Conservation (phyloP, 2,113 vertebrate genomes). For the Thalassoma bifasciatum region DNA sequence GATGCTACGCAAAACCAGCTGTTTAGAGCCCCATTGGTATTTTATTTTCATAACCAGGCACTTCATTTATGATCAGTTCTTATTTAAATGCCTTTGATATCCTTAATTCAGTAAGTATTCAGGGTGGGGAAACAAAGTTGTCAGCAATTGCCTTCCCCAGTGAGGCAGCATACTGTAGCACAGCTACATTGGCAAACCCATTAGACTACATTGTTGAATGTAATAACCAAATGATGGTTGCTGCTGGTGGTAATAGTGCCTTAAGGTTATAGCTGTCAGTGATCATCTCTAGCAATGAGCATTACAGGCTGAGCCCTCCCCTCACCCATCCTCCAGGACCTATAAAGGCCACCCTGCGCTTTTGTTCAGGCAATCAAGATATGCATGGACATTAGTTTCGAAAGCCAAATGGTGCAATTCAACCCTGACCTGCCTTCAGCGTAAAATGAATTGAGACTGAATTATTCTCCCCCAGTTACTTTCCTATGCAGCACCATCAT, state of each 20-base stretch:
- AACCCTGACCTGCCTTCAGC: conserved; percentile 81
- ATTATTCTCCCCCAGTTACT: conserved; percentile 80
- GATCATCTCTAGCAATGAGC: conserved; percentile 81
- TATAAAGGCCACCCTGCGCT: conserved; percentile 81
- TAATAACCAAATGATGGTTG: conserved; percentile 78
- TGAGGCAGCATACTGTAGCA: conserved; percentile 41
- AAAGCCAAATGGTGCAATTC: conserved; percentile 84
- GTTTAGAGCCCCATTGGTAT: not conserved
- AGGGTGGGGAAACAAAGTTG: conserved; percentile 35
- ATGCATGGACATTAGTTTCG: conserved; percentile 81
- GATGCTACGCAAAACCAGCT: not conserved
- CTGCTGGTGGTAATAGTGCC: conserved; percentile 80
- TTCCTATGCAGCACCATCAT: conserved; percentile 69
- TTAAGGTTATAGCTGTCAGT: conserved; percentile 83
- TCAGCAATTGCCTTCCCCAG: conserved; percentile 23
- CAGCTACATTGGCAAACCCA: conserved; percentile 61
- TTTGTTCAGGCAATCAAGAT: conserved; percentile 84
- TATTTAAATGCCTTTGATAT: conserved; percentile 8
- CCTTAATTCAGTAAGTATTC: conserved; percentile 21
- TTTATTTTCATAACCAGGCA: not conserved
- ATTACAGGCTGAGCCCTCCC: conserved; percentile 72
- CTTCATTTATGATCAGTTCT: conserved; percentile 7
- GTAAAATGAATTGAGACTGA: conserved; percentile 77
- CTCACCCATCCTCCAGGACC: conserved; percentile 70
- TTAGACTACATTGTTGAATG: conserved; percentile 78